Base-by-base conservation (phyloP, 2,888 invertebrate genomes). In the Oxyteleia sp. region DNA sequence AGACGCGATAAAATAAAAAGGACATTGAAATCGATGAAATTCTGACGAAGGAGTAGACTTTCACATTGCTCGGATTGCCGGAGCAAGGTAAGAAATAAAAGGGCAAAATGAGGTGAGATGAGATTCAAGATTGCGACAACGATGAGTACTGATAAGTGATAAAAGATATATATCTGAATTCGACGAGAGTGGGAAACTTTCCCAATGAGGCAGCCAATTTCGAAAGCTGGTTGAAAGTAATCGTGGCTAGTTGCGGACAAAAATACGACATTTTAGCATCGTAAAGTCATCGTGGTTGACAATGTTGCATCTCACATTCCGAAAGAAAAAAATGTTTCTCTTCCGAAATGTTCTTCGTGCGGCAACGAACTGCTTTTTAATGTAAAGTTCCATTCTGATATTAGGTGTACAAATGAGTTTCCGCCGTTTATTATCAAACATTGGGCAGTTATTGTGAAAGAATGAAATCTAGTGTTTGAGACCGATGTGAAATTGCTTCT, bases 81-180 rank as follows among this genome's bases (percentile, higher is more conserved):
- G n/a, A 26, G n/a, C 15, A 13, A 53, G 51, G 51, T 38, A 38
- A 75, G 13, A 38, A 71, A 53, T 35, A 66, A 66, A 72, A 59
- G 53, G 63, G 45, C 35, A 32, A 49, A 63, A 57, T 38, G 29
- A 32, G 45, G 29, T 43, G 29, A 71, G 61, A 76, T 72, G 71
- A 43, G 59, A 71, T 45, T 55, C 29, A 13, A 18, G 71, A 82
- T 76, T 71, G 38, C 47, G 15, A 20, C 47, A 35, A 63, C 53
- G 72, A 78, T 68, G 69, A 74, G 68, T 49, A 23, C 47, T 69
- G 83, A 79, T 78, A 79, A 83, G 53, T 83, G 75, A 79, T 75
- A 83, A 83, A 75, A 71, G 64, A 74, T 79, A 55, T 51, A 29
- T 63, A 55, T 64, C 29, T 43, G 41, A 55, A 59, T 35, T 38